phyloP scores from a whole-genome alignment of 2,888 invertebrate species.

The Artemia sinica region DNA sequence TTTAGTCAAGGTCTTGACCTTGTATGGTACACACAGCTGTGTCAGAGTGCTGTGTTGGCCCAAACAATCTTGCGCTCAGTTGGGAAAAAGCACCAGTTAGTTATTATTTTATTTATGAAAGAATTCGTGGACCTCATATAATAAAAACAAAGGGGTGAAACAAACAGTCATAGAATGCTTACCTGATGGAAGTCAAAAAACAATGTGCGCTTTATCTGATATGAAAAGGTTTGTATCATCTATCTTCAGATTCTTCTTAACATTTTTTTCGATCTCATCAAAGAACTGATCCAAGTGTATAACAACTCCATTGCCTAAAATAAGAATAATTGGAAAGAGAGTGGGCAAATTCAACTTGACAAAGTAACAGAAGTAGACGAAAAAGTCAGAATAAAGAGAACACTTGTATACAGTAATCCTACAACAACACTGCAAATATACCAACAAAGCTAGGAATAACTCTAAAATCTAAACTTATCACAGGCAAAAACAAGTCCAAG shows the following conservation, averaged over 20 bases:
- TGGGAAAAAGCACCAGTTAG: background rate
- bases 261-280: slow-evolving; percentile 82
- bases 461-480: too few species aligned
- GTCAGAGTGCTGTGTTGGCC: too few species aligned
- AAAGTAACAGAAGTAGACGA: too few species aligned
- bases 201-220: slow-evolving; percentile 86
- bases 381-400: too few species aligned
- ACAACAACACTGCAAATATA: too few species aligned
- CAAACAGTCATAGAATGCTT: background rate
- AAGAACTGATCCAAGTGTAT: slow-evolving; percentile 89
- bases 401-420: too few species aligned
- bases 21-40: too few species aligned
- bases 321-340: slow-evolving; percentile 20
- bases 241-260: slow-evolving; percentile 62
- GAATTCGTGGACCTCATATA: slow-evolving; percentile 15
- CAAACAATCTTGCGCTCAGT: too few species aligned
- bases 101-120: background rate
- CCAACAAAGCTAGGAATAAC: too few species aligned
- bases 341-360: too few species aligned
- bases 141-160: slow-evolving; percentile 15
- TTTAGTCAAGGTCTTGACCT: too few species aligned
- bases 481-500: too few species aligned
- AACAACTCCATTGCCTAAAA: slow-evolving; percentile 88
- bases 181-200: slow-evolving; percentile 76
- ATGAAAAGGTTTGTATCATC: slow-evolving; percentile 71